Base-by-base conservation (phyloP, 2,888 invertebrate species). In the Parnassius mnemosyne region DNA sequence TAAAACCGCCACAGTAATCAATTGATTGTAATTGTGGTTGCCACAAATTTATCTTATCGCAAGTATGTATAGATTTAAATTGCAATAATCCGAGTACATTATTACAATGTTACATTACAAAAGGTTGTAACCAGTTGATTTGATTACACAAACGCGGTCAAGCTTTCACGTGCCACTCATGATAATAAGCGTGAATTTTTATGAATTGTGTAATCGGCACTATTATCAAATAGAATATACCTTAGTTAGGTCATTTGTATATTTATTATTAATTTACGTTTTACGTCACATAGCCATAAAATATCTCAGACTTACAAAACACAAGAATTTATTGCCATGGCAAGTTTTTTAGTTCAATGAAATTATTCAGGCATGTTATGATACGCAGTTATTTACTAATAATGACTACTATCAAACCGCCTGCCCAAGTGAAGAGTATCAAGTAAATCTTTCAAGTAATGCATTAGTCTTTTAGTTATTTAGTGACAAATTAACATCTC, bases 131-230 rank as follows among this genome's bases (percentile, higher is more conserved):
- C 68, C 52, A 41, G 66, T 73, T 75, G 76, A 79, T 75, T 74
- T 69, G 70, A 73, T 86, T 85, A 75, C 73, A 77, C 77, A 82
- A 85, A 75, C 69, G 71, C 75, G 77, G 81, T 79, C 78, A 76
- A 34, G 70, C 80, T 83, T 78, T 82, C 69, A 69, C 77, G 75
- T 77, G 72, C 68, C 70, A 67, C 61, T 68, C 66, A 67, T 70
- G 69, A 71, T 73, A 67, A 67, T 66, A 78, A 75, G 78, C 79
- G 80, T 83, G 83, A 81, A 83, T 83, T 84, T 58, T 82, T 73
- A 74, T 73, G 71, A 72, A 82, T 87, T 88, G 82, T 82, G 82
- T 75, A 85, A 87, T 62, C 49, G 42, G 47, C 50, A 43, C 49
- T 76, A 73, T 65, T 64, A 55, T 60, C 42, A 43, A 7, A 57